Evolutionary conservation across 1,140 invertebrate genomes (phyloP), one percentile per base, ranked within the genome.

Genomic region (Drosophila willistoni): DNA sequence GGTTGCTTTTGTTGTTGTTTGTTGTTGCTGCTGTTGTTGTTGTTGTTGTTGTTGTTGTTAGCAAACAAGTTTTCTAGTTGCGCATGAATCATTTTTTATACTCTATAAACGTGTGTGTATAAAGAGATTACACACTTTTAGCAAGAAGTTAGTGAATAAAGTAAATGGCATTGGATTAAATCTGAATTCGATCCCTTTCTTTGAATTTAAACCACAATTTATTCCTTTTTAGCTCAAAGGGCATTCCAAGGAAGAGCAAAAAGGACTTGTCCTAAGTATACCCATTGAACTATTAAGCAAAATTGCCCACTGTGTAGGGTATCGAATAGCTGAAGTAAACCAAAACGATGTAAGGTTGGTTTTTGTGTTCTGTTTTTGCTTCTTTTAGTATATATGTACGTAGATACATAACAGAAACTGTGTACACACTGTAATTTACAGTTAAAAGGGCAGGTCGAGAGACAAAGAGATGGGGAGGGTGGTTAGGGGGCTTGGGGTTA

Each of bases 401-500:
- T 39, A 51, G 44, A 19, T 51, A 29, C 29, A 7, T 29, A 51
- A 51, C 44, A 22, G 44, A 51, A 51, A 51, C 44, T 51, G 19
- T 51, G 44, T 51, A 22, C 44, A 51, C 17, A 51, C 44, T 22
- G 44, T 51, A 51, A 51, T 51, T 51, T 51, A 51, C 44, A 51
- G 44, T 51, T 51, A 51, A 51, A 29, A 51, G 44, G 44, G 44
- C 44, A 51, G 44, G 44, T 51, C 44, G 17, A 51, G 44, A 47
- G 17, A 47, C 44, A 47, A 47, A 47, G 19, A 51, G 19, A 12
- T 4, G 2, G 2, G 7, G 3, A 22, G 19, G 19, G 19, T 22
- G 14, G 9, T 7, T 12, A n/a, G n/a, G 7, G n/a, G 44, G 17
- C 3, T 25, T 3, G 14, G 14, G 17, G 44, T 19, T 6, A 22